These are phyloP conservation scores for Butorides virescens DNA, from an alignment of 2,113 vertebrate species.

Conservation along the genomic window DNA sequence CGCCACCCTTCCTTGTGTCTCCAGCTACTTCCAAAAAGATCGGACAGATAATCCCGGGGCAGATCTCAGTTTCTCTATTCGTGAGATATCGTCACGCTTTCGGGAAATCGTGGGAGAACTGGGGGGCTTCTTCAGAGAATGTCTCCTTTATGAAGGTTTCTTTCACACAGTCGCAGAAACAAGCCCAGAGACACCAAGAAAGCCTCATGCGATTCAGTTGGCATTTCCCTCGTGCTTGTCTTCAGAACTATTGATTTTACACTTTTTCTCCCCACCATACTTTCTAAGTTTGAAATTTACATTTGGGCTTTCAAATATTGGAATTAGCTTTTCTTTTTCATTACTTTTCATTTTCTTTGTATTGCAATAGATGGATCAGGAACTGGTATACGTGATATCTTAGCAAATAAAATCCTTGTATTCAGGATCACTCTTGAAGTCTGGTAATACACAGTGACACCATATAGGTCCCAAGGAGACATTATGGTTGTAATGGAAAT, in stretches of 20 bases:
- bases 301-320: neutral
- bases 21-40: neutral
- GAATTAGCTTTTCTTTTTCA: neutral
- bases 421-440: constrained; percentile 1
- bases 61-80: neutral
- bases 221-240: neutral
- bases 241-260: neutral
- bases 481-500: constrained; percentile 64
- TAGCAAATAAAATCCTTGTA: constrained; percentile 31
- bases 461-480: constrained; percentile 49
- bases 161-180: neutral
- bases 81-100: neutral
- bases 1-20: neutral
- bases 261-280: neutral
- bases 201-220: neutral
- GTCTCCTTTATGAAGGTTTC: neutral
- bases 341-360: neutral
- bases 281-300: neutral
- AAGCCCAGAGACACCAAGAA: neutral
- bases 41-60: neutral
- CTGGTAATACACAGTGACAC: constrained; percentile 34
- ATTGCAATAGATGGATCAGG: neutral
- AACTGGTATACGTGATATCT: neutral
- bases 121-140: neutral
- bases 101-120: neutral